A percentile compares a stretch with the other conserved stretches of the same genome.
Evolutionary conservation across 2,888 invertebrate species (phyloP).

Genomic region (Micoletzkya japonica): DNA sequence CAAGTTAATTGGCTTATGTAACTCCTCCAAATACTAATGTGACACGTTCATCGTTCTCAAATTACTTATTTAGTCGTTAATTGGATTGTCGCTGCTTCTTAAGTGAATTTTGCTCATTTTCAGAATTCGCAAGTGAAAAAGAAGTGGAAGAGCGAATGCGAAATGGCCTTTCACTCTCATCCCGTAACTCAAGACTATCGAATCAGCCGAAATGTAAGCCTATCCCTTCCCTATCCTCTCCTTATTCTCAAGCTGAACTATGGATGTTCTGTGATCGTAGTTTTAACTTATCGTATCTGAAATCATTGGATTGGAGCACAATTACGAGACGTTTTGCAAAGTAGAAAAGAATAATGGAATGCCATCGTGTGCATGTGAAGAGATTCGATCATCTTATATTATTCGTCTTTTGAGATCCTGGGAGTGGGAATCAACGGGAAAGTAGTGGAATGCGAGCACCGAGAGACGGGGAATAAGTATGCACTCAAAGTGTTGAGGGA

Average conservation of each 20-base stretch:
- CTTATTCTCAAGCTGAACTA: background rate
- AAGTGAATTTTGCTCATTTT: no score
- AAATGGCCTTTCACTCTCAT: constrained; percentile 44
- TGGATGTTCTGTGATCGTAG: no score
- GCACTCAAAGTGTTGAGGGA: constrained; percentile 92
- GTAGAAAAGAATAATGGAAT: background rate
- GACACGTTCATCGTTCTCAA: no score
- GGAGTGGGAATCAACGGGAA: constrained; percentile 98
- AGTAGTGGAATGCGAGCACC: constrained; percentile 89
- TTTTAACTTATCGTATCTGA: no score
- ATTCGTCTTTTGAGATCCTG: constrained; percentile 75
- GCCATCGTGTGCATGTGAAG: background rate
- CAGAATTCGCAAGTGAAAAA: no score
- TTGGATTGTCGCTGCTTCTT: no score
- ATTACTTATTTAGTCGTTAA: no score
- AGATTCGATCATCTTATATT: background rate
- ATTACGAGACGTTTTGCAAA: background rate
- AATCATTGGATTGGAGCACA: no score
- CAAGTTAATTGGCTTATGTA: no score
- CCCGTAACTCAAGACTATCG: constrained; percentile 50
- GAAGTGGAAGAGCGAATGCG: background rate
- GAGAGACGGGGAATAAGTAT: constrained; percentile 77
- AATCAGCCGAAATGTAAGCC: constrained; percentile 42
- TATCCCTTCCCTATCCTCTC: background rate
- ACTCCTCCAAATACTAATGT: no score